Percentiles rank a stretch among this genome's conserved stretches.
phyloP scores from a whole-genome alignment of 2,888 invertebrate genomes.

The Caenorhabditis uteleia region DNA sequence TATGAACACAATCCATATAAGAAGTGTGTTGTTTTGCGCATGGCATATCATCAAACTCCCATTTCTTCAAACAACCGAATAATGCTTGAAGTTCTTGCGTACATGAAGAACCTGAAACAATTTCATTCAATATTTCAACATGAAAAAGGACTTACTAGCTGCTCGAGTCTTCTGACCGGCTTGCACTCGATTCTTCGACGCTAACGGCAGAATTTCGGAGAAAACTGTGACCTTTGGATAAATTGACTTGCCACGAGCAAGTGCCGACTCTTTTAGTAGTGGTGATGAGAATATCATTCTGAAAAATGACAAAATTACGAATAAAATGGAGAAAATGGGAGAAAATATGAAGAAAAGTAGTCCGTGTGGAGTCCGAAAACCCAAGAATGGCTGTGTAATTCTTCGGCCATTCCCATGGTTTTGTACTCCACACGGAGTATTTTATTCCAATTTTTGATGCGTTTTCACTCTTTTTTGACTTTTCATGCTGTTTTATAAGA shows the following conservation, averaged over 20 bases:
- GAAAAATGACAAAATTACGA: slow-evolving; percentile 13
- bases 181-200: slow-evolving; percentile 57
- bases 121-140: background rate
- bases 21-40: slow-evolving; percentile 57
- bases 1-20: slow-evolving; percentile 62
- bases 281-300: slow-evolving; percentile 45
- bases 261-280: slow-evolving; percentile 41
- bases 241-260: slow-evolving; percentile 42
- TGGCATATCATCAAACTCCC: slow-evolving; percentile 67
- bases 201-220: slow-evolving; percentile 60
- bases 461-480: no score
- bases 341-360: no score
- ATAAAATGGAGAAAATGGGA: slow-evolving; percentile 7
- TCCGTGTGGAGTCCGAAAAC: no score
- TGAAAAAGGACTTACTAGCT: slow-evolving; percentile 49
- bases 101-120: slow-evolving; percentile 60
- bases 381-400: no score
- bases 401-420: no score
- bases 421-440: no score
- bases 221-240: slow-evolving; percentile 54
- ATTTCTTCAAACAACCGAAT: slow-evolving; percentile 67
- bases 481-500: background rate
- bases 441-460: no score
- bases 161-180: slow-evolving; percentile 41
- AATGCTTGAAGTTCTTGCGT: slow-evolving; percentile 66